Evolutionary conservation across 2,888 invertebrate species (phyloP).

Genomic region (Mamestra brassicae): DNA sequence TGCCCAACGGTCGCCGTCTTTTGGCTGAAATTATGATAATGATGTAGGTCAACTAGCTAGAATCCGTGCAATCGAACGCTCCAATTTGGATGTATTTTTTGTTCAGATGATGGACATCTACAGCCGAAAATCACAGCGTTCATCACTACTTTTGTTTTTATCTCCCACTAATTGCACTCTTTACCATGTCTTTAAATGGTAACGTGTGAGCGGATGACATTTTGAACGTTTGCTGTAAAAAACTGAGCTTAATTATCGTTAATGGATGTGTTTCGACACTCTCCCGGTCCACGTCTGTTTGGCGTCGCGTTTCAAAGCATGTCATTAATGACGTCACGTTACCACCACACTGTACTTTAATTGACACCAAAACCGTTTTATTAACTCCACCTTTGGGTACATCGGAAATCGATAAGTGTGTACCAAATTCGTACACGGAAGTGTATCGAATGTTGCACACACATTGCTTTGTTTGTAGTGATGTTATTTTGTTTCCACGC

Average conservation of each 20-base stretch:
- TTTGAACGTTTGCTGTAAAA: constrained; percentile 65
- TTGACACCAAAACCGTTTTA: constrained; percentile 46
- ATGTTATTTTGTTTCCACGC: constrained; percentile 20
- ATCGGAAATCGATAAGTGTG: constrained; percentile 52
- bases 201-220: constrained; percentile 58
- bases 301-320: constrained; percentile 67
- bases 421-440: constrained; percentile 47
- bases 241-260: constrained; percentile 67
- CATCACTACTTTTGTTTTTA: constrained; percentile 12
- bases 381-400: constrained; percentile 33
- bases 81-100: neutral
- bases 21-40: neutral
- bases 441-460: constrained; percentile 22
- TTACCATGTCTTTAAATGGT: constrained; percentile 56
- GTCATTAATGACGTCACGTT: constrained; percentile 67
- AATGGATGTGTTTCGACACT: constrained; percentile 73
- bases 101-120: neutral
- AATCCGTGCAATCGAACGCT: neutral
- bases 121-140: neutral
- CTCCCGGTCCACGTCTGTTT: constrained; percentile 45
- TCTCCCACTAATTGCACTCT: constrained; percentile 38
- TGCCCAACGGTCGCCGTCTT: too few species aligned
- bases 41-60: too few species aligned
- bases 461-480: constrained; percentile 3
- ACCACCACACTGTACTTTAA: constrained; percentile 45